Evolutionary conservation across 2,113 vertebrate genomes (phyloP).

Genomic region (Carassius auratus): DNA sequence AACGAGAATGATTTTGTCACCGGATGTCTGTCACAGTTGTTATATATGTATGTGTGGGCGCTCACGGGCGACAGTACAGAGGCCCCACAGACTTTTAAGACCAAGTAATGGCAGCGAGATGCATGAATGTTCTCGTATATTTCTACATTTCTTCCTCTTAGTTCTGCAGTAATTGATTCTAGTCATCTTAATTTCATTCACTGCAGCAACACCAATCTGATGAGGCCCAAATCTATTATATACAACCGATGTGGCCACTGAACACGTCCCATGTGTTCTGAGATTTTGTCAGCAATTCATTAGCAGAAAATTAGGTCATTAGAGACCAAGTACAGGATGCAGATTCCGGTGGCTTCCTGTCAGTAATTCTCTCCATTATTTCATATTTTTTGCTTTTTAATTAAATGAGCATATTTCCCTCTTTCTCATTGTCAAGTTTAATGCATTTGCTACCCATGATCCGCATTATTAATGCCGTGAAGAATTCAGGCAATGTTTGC

Average conservation of each 20-base stretch:
- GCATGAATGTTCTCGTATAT: slow-evolving; percentile 15
- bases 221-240: slow-evolving; percentile 37
- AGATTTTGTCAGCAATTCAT: slow-evolving; percentile 49
- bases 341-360: slow-evolving; percentile 19
- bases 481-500: slow-evolving; percentile 96
- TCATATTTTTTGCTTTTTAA: slow-evolving; percentile 74
- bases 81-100: slow-evolving; percentile 37
- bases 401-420: slow-evolving; percentile 69
- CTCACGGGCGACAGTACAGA: background rate
- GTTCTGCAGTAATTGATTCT: slow-evolving; percentile 41
- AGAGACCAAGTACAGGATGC: slow-evolving; percentile 41
- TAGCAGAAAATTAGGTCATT: slow-evolving; percentile 59
- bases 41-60: slow-evolving; percentile 21
- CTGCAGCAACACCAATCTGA: slow-evolving; percentile 39
- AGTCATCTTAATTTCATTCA: slow-evolving; percentile 53
- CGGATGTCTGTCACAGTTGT: slow-evolving; percentile 16
- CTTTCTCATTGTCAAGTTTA: slow-evolving; percentile 72
- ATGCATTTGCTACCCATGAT: slow-evolving; percentile 74
- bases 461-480: slow-evolving; percentile 88
- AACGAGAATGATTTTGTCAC: slow-evolving; percentile 42
- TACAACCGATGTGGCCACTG: slow-evolving; percentile 35
- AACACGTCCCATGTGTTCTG: slow-evolving; percentile 38
- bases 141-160: slow-evolving; percentile 43
- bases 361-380: slow-evolving; percentile 35
- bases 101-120: slow-evolving; percentile 30